phyloP scores from a whole-genome alignment of 2,797 vertebrate species.

The Anguilla marmorata region DNA sequence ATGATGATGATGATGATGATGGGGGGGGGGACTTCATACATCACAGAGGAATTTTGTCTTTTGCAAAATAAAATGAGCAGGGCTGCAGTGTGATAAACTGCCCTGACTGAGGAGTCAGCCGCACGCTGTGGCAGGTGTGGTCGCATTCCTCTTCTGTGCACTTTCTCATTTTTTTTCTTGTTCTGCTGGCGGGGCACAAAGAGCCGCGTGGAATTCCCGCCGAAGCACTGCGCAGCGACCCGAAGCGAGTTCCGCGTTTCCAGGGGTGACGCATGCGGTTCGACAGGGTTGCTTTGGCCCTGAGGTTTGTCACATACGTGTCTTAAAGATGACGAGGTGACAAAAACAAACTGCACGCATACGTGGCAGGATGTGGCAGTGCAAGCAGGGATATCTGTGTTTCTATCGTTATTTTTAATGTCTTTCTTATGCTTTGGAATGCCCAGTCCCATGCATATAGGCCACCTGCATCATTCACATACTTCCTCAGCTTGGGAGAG shows the following conservation, averaged over 20 bases:
- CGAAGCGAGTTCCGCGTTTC: background rate
- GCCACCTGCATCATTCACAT: background rate
- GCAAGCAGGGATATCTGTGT: background rate
- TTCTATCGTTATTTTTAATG: background rate
- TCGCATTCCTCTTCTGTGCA: background rate
- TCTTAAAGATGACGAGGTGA: background rate
- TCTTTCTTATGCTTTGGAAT: background rate
- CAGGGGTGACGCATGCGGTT: background rate
- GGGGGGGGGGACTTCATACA: background rate
- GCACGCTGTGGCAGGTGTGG: background rate
- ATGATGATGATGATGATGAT: background rate
- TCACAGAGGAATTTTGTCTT: background rate
- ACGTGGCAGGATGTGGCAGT: background rate
- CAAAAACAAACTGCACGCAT: background rate
- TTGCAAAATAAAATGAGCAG: background rate
- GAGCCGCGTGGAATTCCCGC: background rate
- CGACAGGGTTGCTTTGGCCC: background rate
- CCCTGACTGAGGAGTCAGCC: background rate
- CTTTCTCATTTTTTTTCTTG: background rate
- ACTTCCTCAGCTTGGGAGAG: background rate
- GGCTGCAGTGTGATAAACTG: background rate
- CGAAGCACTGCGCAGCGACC: background rate
- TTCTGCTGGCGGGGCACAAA: background rate
- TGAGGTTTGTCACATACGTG: background rate
- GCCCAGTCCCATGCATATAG: background rate